Evolutionary conservation across 2,113 vertebrate genomes (phyloP).

Genomic region (Prochilodus magdalenae): DNA sequence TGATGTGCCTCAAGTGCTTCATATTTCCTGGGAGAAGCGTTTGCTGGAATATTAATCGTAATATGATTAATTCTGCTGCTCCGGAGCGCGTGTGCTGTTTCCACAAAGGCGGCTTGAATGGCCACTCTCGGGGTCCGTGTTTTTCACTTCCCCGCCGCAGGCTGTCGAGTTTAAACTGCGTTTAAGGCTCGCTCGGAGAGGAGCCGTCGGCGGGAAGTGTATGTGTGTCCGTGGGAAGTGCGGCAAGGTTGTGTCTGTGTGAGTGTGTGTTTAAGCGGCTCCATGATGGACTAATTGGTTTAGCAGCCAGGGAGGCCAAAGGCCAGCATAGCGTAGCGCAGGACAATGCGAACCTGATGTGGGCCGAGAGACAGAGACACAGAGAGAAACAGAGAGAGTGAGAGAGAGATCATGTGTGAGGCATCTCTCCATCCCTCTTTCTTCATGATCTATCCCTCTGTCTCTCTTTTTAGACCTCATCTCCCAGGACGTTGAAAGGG

Average conservation of each 20-base stretch:
- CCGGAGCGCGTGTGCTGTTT: conserved; percentile 45
- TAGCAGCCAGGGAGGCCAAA: conserved; percentile 78
- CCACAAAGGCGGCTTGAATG: conserved; percentile 30
- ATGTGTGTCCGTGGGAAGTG: conserved; percentile 13
- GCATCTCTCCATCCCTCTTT: conserved; percentile 37
- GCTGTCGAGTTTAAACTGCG: conserved; percentile 44
- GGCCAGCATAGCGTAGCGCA: conserved; percentile 77
- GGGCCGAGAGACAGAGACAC: conserved; percentile 58
- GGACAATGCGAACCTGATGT: conserved; percentile 81
- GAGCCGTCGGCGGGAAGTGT: neutral
- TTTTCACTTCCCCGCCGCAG: conserved; percentile 4
- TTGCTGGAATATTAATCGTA: conserved; percentile 57
- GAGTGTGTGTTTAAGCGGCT: conserved; percentile 73
- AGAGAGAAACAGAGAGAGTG: conserved; percentile 52
- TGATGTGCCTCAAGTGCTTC: conserved; percentile 66
- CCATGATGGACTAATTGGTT: conserved; percentile 83
- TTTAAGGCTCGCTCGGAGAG: conserved; percentile 39
- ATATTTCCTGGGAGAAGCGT: conserved; percentile 69
- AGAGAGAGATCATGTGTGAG: conserved; percentile 73
- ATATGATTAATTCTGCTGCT: conserved; percentile 69
- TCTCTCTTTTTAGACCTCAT: neutral
- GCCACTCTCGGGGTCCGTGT: neutral
- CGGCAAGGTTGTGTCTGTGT: conserved; percentile 42
- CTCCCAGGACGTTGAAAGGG: neutral
- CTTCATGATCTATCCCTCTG: neutral